Evolutionary conservation across 2,797 vertebrate species (phyloP), one percentile per base, ranked within the genome.

Genomic region (Sebastes wilsoni): DNA sequence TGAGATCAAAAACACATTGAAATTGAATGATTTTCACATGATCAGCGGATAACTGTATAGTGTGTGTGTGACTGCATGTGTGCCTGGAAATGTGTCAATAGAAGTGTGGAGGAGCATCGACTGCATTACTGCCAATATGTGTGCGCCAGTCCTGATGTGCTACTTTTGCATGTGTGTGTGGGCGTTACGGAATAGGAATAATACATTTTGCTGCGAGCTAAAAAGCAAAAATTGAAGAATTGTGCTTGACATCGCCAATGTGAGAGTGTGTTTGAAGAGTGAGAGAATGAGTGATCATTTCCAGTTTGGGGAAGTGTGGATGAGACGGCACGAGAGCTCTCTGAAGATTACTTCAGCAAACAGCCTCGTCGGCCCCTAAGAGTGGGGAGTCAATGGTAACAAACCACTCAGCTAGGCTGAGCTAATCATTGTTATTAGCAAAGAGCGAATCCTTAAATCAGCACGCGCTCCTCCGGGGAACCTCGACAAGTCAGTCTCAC

Each of bases 401-500:
- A 85, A 89, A 87, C 80, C 82, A 82, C 79, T 89, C 85, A 67
- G 81, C 49, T 7, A 74, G 65, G 70, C 82, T 64, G 80, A 77
- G 74, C 86, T 90, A 91, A 92, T 93, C 84, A 83, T 84, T 80
- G 77, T 90, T 90, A 93, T 93, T 86, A 91, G 79, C 66, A 67
- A 60, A 79, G 82, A 78, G 70, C 52, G 66, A 85, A 84, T 90
- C 83, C 80, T 83, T 82, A 87, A 89, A 90, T 87, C 91, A 74
- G 79, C 42, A 36, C 16, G 18, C 4, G 3, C 34, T 79, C 79
- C 85, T 77, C 64, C 9, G 6, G 84, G 87, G 79, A 86, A 66
- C 34, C 77, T 79, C 59, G 32, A 65, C 74, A 66, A 75, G 84
- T 84, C 70, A 52, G 70, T 75, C 59, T 67, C 68, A 73, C 77